These are phyloP conservation scores for Otocyon megalotis DNA, from an alignment of 2,113 vertebrate genomes.

Conservation along the genomic window DNA sequence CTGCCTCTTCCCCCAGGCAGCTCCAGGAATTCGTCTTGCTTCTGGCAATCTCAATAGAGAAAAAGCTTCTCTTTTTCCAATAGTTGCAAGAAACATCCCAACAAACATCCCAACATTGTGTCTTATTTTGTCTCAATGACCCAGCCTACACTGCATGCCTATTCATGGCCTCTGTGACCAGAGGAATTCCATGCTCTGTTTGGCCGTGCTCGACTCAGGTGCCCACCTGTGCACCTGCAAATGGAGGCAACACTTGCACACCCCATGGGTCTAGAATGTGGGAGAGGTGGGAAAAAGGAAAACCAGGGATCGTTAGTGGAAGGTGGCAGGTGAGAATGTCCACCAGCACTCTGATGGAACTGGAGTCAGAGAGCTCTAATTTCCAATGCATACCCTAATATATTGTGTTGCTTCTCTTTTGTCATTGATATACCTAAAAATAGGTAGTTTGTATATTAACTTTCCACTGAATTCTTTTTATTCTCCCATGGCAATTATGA, in stretches of 20 bases:
- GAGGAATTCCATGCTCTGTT: neutral
- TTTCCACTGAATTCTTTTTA: neutral
- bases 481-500: neutral
- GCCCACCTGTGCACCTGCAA: neutral
- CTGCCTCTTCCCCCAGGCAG: neutral
- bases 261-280: neutral
- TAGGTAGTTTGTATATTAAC: neutral
- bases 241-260: neutral
- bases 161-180: neutral
- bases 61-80: neutral
- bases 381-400: neutral
- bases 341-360: neutral
- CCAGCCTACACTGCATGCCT: neutral
- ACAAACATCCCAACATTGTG: neutral
- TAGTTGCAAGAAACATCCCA: neutral
- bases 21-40: neutral
- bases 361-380: neutral
- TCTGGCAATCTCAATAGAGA: neutral
- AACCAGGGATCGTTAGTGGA: neutral
- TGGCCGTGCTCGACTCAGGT: neutral
- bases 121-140: neutral
- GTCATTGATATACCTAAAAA: neutral
- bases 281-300: neutral
- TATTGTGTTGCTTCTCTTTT: neutral
- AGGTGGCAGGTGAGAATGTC: neutral